These are phyloP conservation scores for Pharmacophagus antenor DNA, from an alignment of 2,888 invertebrate species.

Conservation along the genomic window DNA sequence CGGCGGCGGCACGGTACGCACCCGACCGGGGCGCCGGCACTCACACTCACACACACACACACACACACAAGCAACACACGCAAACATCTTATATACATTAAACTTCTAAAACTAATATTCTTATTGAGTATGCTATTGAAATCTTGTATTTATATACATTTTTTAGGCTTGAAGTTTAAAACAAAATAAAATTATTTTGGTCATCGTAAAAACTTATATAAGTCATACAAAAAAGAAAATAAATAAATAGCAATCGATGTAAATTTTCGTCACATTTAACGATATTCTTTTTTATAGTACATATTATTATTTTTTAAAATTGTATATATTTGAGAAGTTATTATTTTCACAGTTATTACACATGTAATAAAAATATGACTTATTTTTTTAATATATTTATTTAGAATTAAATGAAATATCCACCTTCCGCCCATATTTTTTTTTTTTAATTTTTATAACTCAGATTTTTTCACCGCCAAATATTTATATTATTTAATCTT, in stretches of 20 bases:
- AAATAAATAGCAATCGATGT: too few species aligned
- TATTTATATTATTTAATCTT: not conserved
- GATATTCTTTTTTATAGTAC: too few species aligned
- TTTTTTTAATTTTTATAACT: not conserved
- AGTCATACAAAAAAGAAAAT: too few species aligned
- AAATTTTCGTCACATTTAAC: too few species aligned
- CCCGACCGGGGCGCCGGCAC: slow-evolving; percentile 41
- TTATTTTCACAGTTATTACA: too few species aligned
- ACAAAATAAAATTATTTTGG: not conserved
- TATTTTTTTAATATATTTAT: not conserved
- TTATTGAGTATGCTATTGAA: not conserved
- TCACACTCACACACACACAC: not conserved
- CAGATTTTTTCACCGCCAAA: not conserved
- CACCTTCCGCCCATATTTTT: not conserved
- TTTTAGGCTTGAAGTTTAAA: too few species aligned
- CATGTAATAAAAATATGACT: not conserved
- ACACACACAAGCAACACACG: not conserved
- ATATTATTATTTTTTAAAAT: too few species aligned
- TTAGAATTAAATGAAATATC: not conserved
- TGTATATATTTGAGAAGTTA: too few species aligned
- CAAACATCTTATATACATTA: not conserved
- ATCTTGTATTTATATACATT: not conserved
- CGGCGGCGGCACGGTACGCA: slow-evolving; percentile 32
- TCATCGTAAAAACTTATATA: too few species aligned
- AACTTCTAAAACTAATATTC: not conserved